These are phyloP conservation scores for Climacteris rufus DNA, from an alignment of 2,113 vertebrate genomes.

Conservation along the genomic window DNA sequence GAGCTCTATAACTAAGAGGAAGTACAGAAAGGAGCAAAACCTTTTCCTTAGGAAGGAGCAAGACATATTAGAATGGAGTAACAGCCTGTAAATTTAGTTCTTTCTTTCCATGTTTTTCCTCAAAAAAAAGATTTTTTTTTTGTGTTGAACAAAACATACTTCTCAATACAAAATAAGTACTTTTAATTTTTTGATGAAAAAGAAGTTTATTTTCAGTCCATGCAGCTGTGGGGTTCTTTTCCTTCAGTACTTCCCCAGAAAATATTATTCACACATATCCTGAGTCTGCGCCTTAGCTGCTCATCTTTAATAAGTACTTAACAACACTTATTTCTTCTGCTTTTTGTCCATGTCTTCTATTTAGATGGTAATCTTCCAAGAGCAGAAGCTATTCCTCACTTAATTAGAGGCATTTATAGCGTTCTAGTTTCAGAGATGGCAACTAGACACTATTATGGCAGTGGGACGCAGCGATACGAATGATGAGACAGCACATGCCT, in stretches of 20 bases:
- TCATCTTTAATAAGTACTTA: neutral
- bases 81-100: neutral
- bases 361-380: neutral
- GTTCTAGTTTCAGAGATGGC: neutral
- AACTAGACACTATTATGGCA: neutral
- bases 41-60: neutral
- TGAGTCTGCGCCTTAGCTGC: neutral
- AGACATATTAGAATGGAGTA: neutral
- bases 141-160: neutral
- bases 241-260: neutral
- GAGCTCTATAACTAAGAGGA: neutral
- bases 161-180: neutral
- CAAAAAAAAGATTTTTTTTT: neutral
- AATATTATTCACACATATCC: neutral
- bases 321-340: neutral
- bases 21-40: neutral
- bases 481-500: too few species aligned
- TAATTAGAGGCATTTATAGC: neutral
- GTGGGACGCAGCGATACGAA: too few species aligned
- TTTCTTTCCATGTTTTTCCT: neutral
- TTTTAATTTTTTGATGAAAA: neutral
- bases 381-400: neutral
- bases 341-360: neutral
- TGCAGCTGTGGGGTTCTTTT: accelerated
- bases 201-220: neutral